phyloP scores from a whole-genome alignment of 2,888 invertebrate species.

The Polydesmus complanatus region DNA sequence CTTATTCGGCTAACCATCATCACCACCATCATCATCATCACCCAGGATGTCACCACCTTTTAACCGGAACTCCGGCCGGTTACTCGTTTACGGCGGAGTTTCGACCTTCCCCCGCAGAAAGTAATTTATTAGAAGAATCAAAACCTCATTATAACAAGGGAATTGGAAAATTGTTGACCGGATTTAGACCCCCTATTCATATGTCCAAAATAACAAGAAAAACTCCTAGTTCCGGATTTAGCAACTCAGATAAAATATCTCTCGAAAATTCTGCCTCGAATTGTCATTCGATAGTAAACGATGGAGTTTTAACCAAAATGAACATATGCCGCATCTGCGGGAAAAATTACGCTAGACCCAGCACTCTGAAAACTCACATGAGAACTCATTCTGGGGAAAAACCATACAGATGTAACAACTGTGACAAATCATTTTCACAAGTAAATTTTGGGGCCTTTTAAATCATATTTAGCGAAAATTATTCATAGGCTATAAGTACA shows the following conservation, averaged over 20 bases:
- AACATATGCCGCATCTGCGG: constrained; percentile 91
- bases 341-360: constrained; percentile 87
- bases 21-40: constrained; percentile 11
- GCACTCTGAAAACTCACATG: constrained; percentile 91
- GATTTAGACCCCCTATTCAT: not conserved
- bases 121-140: not conserved
- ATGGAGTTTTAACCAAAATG: constrained; percentile 34
- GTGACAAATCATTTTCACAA: constrained; percentile 72
- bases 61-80: constrained; percentile 38
- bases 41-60: not conserved
- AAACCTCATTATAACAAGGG: not conserved
- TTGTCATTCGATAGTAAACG: not conserved
- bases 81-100: constrained; percentile 75
- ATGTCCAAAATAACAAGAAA: not conserved
- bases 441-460: constrained; percentile 9
- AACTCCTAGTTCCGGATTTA: not conserved
- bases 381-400: constrained; percentile 93
- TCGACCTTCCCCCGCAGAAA: constrained; percentile 34
- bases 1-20: constrained; percentile 44
- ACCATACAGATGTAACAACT: constrained; percentile 79
- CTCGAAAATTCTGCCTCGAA: not conserved
- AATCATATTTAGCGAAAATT: too few relatives aligned
- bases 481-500: not conserved
- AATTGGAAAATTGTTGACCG: not conserved
- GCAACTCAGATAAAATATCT: not conserved